Evolutionary conservation across 2,888 invertebrate genomes (phyloP), one percentile per base, ranked within the genome.

Genomic region (Caenorhabditis plicata): DNA sequence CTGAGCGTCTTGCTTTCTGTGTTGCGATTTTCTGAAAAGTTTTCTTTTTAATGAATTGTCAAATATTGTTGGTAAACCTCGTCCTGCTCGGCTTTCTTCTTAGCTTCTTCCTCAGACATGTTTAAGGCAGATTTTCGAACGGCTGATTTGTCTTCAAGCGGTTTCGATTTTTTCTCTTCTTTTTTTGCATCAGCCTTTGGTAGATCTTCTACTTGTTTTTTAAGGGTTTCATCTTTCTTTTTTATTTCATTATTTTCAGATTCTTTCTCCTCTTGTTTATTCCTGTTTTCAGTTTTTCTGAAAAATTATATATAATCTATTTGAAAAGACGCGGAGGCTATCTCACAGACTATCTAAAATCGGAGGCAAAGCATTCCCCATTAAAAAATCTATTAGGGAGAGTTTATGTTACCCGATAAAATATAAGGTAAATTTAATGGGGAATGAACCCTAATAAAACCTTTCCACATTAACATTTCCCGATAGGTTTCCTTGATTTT

Each of bases 121-220:
- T 78, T 78, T 17, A 75, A 43, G 3, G 67, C 62, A 4, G 77
- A 74, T 51, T 78, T 78, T 17, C 78, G 55, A 20, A 68, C 49
- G 2, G 71, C 61, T 2, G 73, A 69, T 47, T 78, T 79, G 65
- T 78, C 78, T 50, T 75, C 71, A n/a, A n/a, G n/a, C n/a, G n/a
- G n/a, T n/a, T n/a, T n/a, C n/a, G n/a, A n/a, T n/a, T n/a, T n/a
- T n/a, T n/a, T n/a, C 35, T 40, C 27, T 35, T 27, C 44, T 9
- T 31, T 39, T 19, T 38, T 33, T n/a, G 33, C 47, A 2, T 35
- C 45, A 26, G 29, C 41, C 20, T 29, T 25, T 17, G 33, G 43
- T 23, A 13, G 46, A 27, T 8, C 27, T 13, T 13, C 31, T 25
- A 44, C 26, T 57, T 36, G 25, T 52, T 52, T 31, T 52, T 20